Percentiles rank a stretch among this genome's conserved stretches.
Evolutionary conservation across 2,888 invertebrate genomes (phyloP).

Genomic region (Carpatolechia fugitivella): DNA sequence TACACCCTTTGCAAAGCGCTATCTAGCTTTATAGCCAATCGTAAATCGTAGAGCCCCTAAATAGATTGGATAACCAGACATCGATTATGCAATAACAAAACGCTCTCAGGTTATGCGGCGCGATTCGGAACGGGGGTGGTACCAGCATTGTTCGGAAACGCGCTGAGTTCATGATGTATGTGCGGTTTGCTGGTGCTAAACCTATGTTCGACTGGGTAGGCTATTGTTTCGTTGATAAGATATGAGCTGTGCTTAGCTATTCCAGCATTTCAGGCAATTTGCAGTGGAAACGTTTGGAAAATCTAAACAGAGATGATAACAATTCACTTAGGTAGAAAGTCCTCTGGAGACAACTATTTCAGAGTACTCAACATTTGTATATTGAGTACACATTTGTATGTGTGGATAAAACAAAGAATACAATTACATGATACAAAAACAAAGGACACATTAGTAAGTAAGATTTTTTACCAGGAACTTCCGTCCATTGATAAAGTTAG

Average conservation of each 20-base stretch:
- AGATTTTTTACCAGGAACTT: too few relatives aligned
- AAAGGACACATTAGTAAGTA: too few relatives aligned
- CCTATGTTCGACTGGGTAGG: neutral
- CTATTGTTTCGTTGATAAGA: constrained; percentile 2
- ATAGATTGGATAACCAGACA: constrained; percentile 1
- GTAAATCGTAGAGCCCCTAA: constrained; percentile 7
- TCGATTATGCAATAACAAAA: constrained; percentile 3
- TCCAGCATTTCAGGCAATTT: neutral
- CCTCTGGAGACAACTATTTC: too few relatives aligned
- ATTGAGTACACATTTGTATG: too few relatives aligned
- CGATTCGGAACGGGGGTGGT: neutral
- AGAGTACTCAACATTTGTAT: too few relatives aligned
- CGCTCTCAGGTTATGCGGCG: neutral
- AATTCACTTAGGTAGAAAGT: too few relatives aligned
- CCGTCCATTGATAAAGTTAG: too few relatives aligned
- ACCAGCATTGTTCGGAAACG: constrained; percentile 2
- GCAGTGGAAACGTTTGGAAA: too few relatives aligned
- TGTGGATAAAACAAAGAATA: too few relatives aligned
- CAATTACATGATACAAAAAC: too few relatives aligned
- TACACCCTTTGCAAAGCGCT: neutral
- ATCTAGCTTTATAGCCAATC: neutral
- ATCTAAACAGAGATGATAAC: too few relatives aligned
- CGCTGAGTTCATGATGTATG: constrained; percentile 2
- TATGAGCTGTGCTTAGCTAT: neutral
- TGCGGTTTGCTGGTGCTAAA: neutral